Base-by-base conservation (phyloP, 2,113 vertebrate genomes). In the Rhinogobius similis region DNA sequence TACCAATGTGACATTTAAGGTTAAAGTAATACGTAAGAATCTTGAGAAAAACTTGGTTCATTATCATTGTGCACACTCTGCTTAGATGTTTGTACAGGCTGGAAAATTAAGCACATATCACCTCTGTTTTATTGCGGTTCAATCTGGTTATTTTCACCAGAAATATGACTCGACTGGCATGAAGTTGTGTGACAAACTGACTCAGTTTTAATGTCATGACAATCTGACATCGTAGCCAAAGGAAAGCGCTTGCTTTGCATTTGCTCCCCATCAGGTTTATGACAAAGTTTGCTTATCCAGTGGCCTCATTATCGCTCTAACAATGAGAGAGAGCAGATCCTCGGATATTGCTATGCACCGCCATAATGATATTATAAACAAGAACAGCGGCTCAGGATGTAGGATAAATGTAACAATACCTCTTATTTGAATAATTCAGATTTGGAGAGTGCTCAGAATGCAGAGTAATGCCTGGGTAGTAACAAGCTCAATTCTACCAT, bases 401-500 rank as follows among this genome's bases (percentile, higher is more conserved):
- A 65, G 56, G n/a, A 61, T 75, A 52, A 78, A 80, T 65, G 59
- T 69, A 52, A 72, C 52, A 78, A 67, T 72, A 48, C 62, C 43
- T 44, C 16, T 72, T 46, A 81, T 80, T 86, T 68, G 70, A 86
- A 86, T 89, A 73, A 86, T 82, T 79, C 67, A 83, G 78, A 81
- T 79, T 43, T 63, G 73, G 65, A 65, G 59, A 46, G 65, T 62
- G 62, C 46, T 87, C 76, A 67, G 73, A 86, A 88, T 75, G 72
- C 80, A 80, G 65, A 65, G 71, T 75, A 86, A 48, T 76, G 10
- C 53, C 46, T 68, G 65, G 52, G 62, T 66, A 61, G 79, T 89
- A 82, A 68, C 77, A 81, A 84, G 79, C 76, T 12, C 39, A 41
- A 41, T 72, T 88, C 88, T 78, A 77, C 36, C 89, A 81, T 89